These are phyloP conservation scores for Tenthredo distinguenda DNA, from an alignment of 2,888 invertebrate species.

Conservation along the genomic window DNA sequence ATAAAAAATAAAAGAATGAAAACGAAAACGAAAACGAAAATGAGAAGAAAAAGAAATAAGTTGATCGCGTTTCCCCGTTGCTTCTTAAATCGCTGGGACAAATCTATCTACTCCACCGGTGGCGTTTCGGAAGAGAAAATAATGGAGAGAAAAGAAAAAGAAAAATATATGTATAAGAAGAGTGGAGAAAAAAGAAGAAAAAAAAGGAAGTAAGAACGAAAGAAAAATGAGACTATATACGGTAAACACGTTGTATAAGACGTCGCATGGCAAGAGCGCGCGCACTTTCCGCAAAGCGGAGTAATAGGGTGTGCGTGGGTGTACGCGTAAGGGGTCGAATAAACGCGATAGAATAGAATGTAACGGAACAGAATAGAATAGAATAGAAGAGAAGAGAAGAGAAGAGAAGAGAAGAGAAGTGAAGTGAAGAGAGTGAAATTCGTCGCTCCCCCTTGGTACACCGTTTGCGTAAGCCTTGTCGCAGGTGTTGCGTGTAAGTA, in stretches of 20 bases:
- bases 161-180: neutral
- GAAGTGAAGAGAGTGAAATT: neutral
- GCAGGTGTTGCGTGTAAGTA: slow-evolving; percentile 46
- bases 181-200: neutral
- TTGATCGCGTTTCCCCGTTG: neutral
- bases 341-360: neutral
- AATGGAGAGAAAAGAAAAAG: neutral
- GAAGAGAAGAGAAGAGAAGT: neutral
- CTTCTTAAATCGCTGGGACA: neutral
- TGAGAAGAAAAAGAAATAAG: neutral
- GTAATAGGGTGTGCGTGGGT: neutral
- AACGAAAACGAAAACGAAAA: neutral
- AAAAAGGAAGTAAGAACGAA: neutral
- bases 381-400: neutral
- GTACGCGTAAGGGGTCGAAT: neutral
- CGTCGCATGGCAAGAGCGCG: neutral
- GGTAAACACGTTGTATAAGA: neutral
- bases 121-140: neutral
- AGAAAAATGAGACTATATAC: neutral
- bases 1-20: too few species aligned
- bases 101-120: neutral
- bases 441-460: neutral
- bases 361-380: neutral
- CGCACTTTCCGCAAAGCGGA: neutral
- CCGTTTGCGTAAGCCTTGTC: slow-evolving; percentile 13